Evolutionary conservation across 2,113 vertebrate genomes (phyloP).

Genomic region (Progne subis): DNA sequence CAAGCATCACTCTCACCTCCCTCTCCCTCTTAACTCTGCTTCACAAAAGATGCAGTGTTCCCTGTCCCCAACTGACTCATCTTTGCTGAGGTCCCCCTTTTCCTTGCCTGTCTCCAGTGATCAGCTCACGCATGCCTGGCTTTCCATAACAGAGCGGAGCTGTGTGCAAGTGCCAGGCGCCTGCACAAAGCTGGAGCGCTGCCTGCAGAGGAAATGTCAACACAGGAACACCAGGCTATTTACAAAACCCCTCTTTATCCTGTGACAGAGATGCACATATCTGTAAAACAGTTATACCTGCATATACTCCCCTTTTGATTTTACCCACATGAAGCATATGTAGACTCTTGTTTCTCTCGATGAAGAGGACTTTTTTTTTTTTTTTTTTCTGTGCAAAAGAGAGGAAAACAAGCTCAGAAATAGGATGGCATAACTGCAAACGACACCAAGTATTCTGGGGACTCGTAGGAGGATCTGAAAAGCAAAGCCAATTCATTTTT

Average conservation of each 20-base stretch:
- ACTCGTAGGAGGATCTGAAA: slow-evolving; percentile 21
- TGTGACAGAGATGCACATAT: neutral
- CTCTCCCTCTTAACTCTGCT: neutral
- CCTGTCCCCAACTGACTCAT: slow-evolving; percentile 61
- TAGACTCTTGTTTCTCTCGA: neutral
- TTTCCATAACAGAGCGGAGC: slow-evolving; percentile 45
- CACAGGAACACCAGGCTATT: neutral
- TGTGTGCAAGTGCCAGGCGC: slow-evolving; percentile 28
- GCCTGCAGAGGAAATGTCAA: slow-evolving; percentile 24
- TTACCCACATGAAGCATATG: neutral
- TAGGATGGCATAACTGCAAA: neutral
- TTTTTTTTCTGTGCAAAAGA: neutral
- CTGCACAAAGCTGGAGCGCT: slow-evolving; percentile 28
- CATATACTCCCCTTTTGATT: neutral
- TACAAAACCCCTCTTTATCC: neutral
- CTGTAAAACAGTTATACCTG: neutral
- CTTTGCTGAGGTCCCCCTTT: slow-evolving; percentile 11
- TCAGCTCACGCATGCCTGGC: slow-evolving; percentile 65
- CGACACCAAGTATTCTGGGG: slow-evolving; percentile 17
- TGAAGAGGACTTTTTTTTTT: neutral
- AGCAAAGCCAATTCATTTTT: slow-evolving; percentile 13
- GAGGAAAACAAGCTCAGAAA: neutral
- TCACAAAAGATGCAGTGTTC: slow-evolving; percentile 55
- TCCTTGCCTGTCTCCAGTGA: slow-evolving; percentile 47
- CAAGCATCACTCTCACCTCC: neutral